These are phyloP conservation scores for Oikopleura dioica DNA, from an alignment of 23 tunicate species.

Conservation along the genomic window DNA sequence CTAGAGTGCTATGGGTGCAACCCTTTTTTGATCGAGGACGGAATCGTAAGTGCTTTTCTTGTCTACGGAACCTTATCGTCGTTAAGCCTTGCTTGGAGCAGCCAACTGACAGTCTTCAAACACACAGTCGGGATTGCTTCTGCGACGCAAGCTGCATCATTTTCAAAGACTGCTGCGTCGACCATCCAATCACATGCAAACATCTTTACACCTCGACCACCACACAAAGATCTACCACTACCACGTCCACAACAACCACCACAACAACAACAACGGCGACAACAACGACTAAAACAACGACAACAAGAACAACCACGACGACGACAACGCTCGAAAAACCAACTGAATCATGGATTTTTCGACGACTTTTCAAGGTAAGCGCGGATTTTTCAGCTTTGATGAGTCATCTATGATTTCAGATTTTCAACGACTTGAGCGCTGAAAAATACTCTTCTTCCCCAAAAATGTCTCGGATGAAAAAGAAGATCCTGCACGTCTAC, in stretches of 20 bases:
- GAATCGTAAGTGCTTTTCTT: background rate
- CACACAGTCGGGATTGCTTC: background rate
- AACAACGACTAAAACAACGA: background rate
- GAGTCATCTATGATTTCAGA: no score
- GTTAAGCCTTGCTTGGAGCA: background rate
- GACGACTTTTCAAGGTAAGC: background rate
- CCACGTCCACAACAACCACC: background rate
- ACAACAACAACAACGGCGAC: background rate
- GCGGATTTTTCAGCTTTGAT: no score
- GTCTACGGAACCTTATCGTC: background rate
- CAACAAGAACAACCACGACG: background rate
- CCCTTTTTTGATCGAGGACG: background rate
- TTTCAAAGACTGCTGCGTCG: background rate
- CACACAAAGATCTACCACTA: background rate
- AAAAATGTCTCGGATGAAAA: background rate
- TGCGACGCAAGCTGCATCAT: background rate
- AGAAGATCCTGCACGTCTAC: background rate
- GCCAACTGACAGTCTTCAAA: background rate
- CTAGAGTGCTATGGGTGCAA: background rate
- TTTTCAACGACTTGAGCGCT: background rate
- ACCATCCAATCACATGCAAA: background rate
- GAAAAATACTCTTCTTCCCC: background rate
- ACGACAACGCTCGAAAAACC: background rate
- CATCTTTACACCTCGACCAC: background rate
- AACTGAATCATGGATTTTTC: background rate